Evolutionary conservation across 1,140 invertebrate genomes (phyloP).

Genomic region (Helicoverpa armigera): DNA sequence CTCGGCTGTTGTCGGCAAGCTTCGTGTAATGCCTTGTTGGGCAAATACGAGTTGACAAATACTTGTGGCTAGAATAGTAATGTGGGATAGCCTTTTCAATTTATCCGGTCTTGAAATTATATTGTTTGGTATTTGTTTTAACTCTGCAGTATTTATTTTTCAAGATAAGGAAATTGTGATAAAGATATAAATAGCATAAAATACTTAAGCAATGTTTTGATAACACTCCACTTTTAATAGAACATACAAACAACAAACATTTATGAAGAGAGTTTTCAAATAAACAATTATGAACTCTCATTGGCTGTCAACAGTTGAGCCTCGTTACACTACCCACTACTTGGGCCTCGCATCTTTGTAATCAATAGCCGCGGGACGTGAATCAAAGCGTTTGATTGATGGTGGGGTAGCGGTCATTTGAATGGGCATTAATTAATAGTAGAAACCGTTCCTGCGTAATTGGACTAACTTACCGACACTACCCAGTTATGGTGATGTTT

Average conservation of each 20-base stretch:
- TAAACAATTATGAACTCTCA: slow-evolving; percentile 7
- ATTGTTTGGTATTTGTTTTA: neutral
- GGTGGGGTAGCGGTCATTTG: slow-evolving; percentile 5
- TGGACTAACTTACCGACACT: slow-evolving; percentile 21
- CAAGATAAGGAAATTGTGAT: neutral
- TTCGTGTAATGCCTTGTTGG: slow-evolving; percentile 27
- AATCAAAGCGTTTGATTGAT: slow-evolving; percentile 45
- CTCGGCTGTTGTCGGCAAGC: slow-evolving; percentile 22
- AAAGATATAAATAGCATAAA: slow-evolving; percentile 6
- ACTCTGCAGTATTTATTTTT: too few species aligned
- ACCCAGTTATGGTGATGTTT: neutral
- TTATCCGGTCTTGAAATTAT: neutral
- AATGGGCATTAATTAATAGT: slow-evolving; percentile 36
- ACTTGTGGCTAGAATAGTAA: slow-evolving; percentile 26
- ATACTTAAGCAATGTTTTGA: neutral
- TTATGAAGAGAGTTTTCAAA: neutral
- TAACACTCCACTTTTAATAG: neutral
- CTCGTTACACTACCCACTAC: slow-evolving; percentile 5
- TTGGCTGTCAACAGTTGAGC: slow-evolving; percentile 12
- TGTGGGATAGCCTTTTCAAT: slow-evolving; percentile 18
- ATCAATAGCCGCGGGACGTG: slow-evolving; percentile 25
- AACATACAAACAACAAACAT: neutral
- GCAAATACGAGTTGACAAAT: slow-evolving; percentile 39
- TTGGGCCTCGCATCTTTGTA: slow-evolving; percentile 21
- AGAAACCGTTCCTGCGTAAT: slow-evolving; percentile 19